A percentile compares a stretch with the other conserved stretches of the same genome.
Conservation (phyloP, 2,797 vertebrate genomes). For the Characodon lateralis region DNA sequence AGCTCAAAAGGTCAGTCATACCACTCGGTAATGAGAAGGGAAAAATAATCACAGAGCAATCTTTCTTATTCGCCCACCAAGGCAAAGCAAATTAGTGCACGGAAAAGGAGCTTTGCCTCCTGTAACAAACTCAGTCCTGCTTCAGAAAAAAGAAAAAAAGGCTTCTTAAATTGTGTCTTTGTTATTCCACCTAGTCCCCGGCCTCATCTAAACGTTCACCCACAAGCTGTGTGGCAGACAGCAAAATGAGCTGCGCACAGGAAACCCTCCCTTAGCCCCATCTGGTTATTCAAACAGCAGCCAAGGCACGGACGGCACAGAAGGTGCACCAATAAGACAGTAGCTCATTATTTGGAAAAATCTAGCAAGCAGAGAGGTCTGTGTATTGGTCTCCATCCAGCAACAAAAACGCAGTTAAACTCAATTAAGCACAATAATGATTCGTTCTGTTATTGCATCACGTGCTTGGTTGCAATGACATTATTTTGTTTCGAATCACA, state of each 20-base stretch:
- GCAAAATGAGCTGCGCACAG: slow-evolving; percentile 56
- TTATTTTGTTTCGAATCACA: neutral
- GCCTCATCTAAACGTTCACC: slow-evolving; percentile 55
- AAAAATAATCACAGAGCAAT: slow-evolving; percentile 56
- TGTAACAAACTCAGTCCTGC: slow-evolving; percentile 28
- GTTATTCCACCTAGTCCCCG: slow-evolving; percentile 58
- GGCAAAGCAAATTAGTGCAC: slow-evolving; percentile 39
- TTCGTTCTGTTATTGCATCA: neutral
- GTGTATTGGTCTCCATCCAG: slow-evolving; percentile 7
- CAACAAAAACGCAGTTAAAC: neutral
- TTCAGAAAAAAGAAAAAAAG: slow-evolving; percentile 21
- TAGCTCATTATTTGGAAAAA: slow-evolving; percentile 55
- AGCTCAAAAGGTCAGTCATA: slow-evolving; percentile 55
- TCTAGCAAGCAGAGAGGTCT: slow-evolving; percentile 22
- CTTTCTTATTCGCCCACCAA: slow-evolving; percentile 46
- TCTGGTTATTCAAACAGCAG: slow-evolving; percentile 56
- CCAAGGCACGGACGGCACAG: slow-evolving; percentile 53
- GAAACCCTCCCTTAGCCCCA: slow-evolving; percentile 40
- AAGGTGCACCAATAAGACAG: slow-evolving; percentile 38
- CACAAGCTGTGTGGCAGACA: slow-evolving; percentile 58
- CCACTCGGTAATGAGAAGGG: slow-evolving; percentile 62
- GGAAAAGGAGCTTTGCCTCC: slow-evolving; percentile 27
- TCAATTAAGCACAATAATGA: neutral
- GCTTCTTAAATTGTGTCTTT: slow-evolving; percentile 54
- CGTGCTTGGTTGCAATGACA: neutral